Evolutionary conservation across 2,888 invertebrate genomes (phyloP).

Genomic region (Myopa testacea): DNA sequence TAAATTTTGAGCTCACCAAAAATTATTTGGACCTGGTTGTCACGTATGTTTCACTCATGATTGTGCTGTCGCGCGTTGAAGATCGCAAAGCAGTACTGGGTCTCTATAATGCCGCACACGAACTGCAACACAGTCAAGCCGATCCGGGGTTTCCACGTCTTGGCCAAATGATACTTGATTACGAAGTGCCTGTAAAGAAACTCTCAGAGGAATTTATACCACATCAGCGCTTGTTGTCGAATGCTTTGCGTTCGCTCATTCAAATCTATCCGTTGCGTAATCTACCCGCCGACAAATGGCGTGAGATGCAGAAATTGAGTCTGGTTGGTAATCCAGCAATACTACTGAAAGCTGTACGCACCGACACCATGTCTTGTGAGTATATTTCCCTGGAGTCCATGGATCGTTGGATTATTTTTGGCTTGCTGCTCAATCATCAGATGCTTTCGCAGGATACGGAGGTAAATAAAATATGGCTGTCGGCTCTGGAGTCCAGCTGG

Average conservation of each 20-base stretch:
- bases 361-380: slow-evolving; percentile 97
- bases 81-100: slow-evolving; percentile 97
- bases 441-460: slow-evolving; percentile 84
- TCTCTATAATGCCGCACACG: slow-evolving; percentile 97
- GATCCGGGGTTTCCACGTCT: slow-evolving; percentile 94
- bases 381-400: slow-evolving; percentile 94
- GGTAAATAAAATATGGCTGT: slow-evolving; percentile 90
- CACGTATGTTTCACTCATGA: slow-evolving; percentile 96
- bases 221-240: slow-evolving; percentile 86
- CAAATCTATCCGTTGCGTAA: slow-evolving; percentile 91
- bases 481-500: slow-evolving; percentile 93
- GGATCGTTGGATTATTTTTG: slow-evolving; percentile 98
- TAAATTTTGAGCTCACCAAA: slow-evolving; percentile 96
- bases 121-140: slow-evolving; percentile 90
- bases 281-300: slow-evolving; percentile 93
- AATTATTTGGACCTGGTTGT: slow-evolving; percentile 94
- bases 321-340: slow-evolving; percentile 95
- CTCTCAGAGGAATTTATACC: slow-evolving; percentile 97
- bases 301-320: slow-evolving; percentile 91
- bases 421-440: slow-evolving; percentile 90
- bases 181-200: slow-evolving; percentile 94
- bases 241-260: slow-evolving; percentile 89
- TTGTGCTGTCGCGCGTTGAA: slow-evolving; percentile 96
- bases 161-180: slow-evolving; percentile 98
- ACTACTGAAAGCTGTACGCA: slow-evolving; percentile 92